A percentile compares a stretch with the other conserved stretches of the same genome.
phyloP scores from a whole-genome alignment of 2,113 vertebrate species.

The Peromyscus polionotus region DNA sequence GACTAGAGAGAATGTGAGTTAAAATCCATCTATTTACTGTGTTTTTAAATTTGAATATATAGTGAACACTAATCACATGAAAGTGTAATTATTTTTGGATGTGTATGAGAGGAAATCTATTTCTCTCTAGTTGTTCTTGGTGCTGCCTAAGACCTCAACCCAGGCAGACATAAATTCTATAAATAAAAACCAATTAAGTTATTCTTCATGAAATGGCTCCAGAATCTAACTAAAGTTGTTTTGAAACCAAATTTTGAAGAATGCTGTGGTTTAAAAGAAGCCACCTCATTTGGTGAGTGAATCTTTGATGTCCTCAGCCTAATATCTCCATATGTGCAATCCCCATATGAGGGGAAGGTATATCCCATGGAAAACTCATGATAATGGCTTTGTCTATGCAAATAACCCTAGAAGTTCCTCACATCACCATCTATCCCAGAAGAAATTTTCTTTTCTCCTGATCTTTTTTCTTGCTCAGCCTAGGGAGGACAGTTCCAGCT shows the following conservation, averaged over 20 bases:
- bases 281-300: neutral
- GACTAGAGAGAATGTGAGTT: neutral
- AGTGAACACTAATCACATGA: neutral
- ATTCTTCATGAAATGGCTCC: neutral
- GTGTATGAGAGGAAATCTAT: neutral
- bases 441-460: neutral
- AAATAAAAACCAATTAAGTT: neutral
- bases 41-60: neutral
- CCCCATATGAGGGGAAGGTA: too few relatives aligned
- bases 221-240: neutral
- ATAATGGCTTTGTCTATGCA: neutral
- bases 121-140: neutral
- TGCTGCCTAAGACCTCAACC: neutral
- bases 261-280: neutral
- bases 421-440: neutral
- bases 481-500: neutral
- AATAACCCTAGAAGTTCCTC: neutral
- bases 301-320: neutral
- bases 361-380: neutral
- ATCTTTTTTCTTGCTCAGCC: neutral
- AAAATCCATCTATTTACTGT: neutral
- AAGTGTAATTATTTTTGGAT: neutral
- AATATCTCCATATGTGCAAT: neutral
- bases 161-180: neutral
- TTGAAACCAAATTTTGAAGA: neutral